A percentile compares a stretch with the other conserved stretches of the same genome.
phyloP scores from a whole-genome alignment of 2,113 vertebrate species.

The Merops nubicus region DNA sequence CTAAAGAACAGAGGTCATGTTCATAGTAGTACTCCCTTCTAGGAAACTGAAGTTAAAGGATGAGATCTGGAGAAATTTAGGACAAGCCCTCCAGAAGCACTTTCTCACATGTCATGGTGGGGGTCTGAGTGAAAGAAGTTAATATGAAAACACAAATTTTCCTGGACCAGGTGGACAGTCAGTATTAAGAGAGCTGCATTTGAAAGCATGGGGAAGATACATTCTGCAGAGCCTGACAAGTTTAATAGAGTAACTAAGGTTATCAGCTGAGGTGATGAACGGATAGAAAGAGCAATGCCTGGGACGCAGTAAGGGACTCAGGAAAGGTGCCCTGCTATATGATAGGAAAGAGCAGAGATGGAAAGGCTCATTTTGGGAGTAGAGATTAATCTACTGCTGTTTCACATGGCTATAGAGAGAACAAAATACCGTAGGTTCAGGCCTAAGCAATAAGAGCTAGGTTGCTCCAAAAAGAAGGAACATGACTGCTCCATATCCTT shows the following conservation, averaged over 20 bases:
- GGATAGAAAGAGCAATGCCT: background rate
- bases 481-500: background rate
- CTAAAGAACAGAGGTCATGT: background rate
- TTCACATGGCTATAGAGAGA: background rate
- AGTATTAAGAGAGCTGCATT: background rate
- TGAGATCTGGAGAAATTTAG: background rate
- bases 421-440: background rate
- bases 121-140: background rate
- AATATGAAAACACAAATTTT: background rate
- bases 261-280: background rate
- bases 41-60: background rate
- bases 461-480: background rate
- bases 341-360: background rate
- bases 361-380: background rate
- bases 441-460: background rate
- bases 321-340: background rate
- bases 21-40: background rate
- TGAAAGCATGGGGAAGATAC: background rate
- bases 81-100: background rate
- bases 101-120: background rate
- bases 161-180: background rate
- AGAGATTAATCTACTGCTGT: background rate
- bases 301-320: background rate
- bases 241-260: background rate
- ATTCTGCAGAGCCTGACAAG: background rate